These are phyloP conservation scores for Sceloporus tristichus DNA, from an alignment of 2,113 vertebrate species.

Conservation along the genomic window DNA sequence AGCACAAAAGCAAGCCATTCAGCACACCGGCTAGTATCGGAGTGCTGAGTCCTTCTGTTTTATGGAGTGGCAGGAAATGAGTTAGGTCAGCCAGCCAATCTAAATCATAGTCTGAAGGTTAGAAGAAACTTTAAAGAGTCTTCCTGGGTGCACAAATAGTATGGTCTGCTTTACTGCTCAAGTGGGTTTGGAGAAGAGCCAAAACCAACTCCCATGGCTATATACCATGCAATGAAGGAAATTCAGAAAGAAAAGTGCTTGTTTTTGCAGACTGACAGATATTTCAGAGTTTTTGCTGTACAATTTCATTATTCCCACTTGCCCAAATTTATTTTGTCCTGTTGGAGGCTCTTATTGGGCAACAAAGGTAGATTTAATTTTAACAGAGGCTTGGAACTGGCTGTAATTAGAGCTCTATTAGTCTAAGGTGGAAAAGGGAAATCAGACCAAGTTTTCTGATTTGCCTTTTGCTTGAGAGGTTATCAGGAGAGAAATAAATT, in stretches of 20 bases:
- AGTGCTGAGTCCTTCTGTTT: neutral
- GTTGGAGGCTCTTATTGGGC: constrained; percentile 61
- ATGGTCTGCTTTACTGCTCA: constrained; percentile 42
- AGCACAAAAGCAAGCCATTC: neutral
- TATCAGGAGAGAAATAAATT: constrained; percentile 69
- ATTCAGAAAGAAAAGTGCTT: constrained; percentile 60
- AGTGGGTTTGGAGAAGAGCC: constrained; percentile 58
- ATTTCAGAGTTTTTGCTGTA: constrained; percentile 64
- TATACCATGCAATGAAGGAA: constrained; percentile 24
- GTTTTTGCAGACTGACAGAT: constrained; percentile 61
- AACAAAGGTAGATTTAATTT: constrained; percentile 64
- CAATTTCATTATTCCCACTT: constrained; percentile 65
- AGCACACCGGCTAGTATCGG: neutral
- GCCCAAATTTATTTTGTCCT: constrained; percentile 69
- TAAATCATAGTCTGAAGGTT: constrained; percentile 59
- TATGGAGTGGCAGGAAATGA: constrained; percentile 29
- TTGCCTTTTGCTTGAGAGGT: constrained; percentile 65
- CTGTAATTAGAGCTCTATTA: constrained; percentile 55
- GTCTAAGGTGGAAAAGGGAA: constrained; percentile 59
- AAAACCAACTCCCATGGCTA: constrained; percentile 34
- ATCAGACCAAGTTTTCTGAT: constrained; percentile 61
- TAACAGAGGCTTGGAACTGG: constrained; percentile 61
- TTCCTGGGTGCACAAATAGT: constrained; percentile 56
- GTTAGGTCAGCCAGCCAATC: constrained; percentile 41
- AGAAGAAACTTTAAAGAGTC: constrained; percentile 48